Evolutionary conservation across 1,140 invertebrate genomes (phyloP).

Genomic region (Leptestheria dahalacensis): DNA sequence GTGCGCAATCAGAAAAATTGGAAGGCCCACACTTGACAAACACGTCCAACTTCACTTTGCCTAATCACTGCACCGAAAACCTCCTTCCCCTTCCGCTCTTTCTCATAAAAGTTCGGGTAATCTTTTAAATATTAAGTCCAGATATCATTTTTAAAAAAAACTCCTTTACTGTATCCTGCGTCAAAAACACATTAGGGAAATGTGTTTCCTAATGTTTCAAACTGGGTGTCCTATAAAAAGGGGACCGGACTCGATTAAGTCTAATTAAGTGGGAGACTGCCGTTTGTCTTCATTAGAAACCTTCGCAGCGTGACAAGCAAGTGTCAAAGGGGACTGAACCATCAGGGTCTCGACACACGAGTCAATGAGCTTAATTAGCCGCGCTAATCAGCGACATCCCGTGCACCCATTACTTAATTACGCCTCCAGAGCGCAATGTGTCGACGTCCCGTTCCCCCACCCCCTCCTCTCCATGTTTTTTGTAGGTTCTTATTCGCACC

Average conservation of each 20-base stretch:
- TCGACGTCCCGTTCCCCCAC: neutral
- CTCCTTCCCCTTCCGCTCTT: neutral
- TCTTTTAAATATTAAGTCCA: no score
- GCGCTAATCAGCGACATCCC: conserved; percentile 11
- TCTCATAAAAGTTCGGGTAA: neutral
- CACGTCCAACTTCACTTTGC: neutral
- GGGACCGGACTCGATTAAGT: conserved; percentile 5
- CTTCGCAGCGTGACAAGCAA: conserved; percentile 4
- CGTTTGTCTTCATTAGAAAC: conserved; percentile 9
- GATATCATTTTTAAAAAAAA: no score
- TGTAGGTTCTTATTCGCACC: no score
- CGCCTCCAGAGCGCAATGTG: neutral
- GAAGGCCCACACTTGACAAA: neutral
- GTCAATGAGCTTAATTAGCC: conserved; percentile 11
- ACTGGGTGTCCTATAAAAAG: neutral
- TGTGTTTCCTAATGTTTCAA: neutral
- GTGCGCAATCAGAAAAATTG: neutral
- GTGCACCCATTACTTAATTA: neutral
- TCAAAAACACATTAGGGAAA: neutral
- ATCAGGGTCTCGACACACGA: conserved; percentile 1
- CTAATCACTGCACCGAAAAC: neutral
- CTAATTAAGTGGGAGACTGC: conserved; percentile 4
- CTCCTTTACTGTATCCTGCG: neutral
- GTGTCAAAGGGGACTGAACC: conserved; percentile 7
- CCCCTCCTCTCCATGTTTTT: no score